Conservation (phyloP, 2,797 vertebrate species). For the Enteromius paludinosus region DNA sequence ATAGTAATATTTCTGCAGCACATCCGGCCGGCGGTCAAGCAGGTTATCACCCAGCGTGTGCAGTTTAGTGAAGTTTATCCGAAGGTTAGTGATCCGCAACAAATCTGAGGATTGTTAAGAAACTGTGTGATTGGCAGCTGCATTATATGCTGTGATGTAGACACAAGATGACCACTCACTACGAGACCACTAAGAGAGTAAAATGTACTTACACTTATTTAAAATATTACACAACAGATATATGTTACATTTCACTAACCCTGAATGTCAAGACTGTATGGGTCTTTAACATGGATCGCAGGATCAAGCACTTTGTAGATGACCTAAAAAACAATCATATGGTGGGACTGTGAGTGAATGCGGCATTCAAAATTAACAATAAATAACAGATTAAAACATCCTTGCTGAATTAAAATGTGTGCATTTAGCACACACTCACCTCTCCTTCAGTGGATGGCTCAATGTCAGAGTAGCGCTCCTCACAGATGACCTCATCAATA, state of each 20-base stretch:
- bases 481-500: conserved; percentile 85
- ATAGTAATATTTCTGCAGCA: conserved; percentile 93
- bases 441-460: conserved; percentile 87
- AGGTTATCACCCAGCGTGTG: conserved; percentile 85
- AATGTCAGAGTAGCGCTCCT: conserved; percentile 88
- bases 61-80: conserved; percentile 84
- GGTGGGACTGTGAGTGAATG: neutral
- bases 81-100: conserved; percentile 81
- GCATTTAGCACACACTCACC: conserved; percentile 67
- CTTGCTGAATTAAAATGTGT: neutral
- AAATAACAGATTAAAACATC: neutral
- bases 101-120: conserved; percentile 72
- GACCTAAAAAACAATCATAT: conserved; percentile 74
- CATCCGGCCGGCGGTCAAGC: conserved; percentile 80
- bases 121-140: neutral
- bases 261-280: conserved; percentile 86
- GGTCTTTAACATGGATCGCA: conserved; percentile 84
- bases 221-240: neutral
- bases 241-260: conserved; percentile 67
- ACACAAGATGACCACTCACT: neutral
- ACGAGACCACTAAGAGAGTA: neutral
- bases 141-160: neutral
- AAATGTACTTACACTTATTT: neutral
- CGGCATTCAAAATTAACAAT: neutral
- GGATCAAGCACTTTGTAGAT: conserved; percentile 93